Conservation (phyloP, 35 echinoderm and acorn worm genomes). For the Apostichopus parvimensis region DNA sequence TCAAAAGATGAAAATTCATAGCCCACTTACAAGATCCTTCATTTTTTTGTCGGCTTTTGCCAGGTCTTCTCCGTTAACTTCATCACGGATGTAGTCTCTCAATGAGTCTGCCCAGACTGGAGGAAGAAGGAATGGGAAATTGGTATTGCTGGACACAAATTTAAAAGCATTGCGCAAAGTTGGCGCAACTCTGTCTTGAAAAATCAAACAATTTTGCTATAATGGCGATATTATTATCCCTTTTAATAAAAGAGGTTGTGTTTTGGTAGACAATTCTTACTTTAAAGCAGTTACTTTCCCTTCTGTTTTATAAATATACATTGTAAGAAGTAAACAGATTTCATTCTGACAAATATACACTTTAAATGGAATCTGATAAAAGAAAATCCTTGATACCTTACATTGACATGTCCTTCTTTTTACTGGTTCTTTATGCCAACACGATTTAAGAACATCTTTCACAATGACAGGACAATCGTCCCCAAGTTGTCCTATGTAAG, state of each 20-base stretch:
- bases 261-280: no score
- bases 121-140: background rate
- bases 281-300: no score
- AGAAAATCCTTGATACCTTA: background rate
- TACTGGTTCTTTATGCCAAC: constrained; percentile 23
- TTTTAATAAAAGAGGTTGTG: no score
- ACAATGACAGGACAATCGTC: background rate
- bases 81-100: background rate
- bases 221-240: no score
- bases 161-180: no score
- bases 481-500: background rate
- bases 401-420: background rate
- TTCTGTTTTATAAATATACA: no score
- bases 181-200: no score
- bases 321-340: no score
- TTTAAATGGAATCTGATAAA: background rate
- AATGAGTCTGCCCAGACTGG: background rate
- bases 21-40: background rate
- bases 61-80: background rate
- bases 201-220: no score
- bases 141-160: no score
- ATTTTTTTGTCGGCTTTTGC: background rate
- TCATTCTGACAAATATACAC: background rate
- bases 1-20: background rate
- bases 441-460: background rate